These are phyloP conservation scores for Euplexia lucipara DNA, from an alignment of 2,888 invertebrate genomes.

Conservation along the genomic window DNA sequence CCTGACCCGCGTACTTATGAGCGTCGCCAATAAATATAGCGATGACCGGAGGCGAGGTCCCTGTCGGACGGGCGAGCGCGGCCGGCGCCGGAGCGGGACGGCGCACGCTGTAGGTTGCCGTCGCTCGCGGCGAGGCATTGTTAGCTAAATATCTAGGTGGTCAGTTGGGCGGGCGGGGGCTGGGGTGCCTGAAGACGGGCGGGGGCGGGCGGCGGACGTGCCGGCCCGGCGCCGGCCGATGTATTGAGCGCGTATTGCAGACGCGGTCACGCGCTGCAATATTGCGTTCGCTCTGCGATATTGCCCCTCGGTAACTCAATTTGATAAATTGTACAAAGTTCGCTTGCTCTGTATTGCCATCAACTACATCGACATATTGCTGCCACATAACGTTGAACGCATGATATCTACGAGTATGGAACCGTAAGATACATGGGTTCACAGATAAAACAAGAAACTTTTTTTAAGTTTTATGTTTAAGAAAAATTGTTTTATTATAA, in stretches of 20 bases:
- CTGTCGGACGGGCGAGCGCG: constrained; percentile 73
- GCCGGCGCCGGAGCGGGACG: constrained; percentile 78
- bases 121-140: constrained; percentile 87
- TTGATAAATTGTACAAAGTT: constrained; percentile 90
- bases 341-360: constrained; percentile 83
- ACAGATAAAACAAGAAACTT: neutral
- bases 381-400: constrained; percentile 56
- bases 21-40: constrained; percentile 91
- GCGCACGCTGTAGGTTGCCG: constrained; percentile 76
- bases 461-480: neutral
- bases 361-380: constrained; percentile 79
- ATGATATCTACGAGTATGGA: constrained; percentile 2
- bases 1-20: constrained; percentile 91
- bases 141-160: constrained; percentile 91
- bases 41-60: constrained; percentile 88
- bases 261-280: constrained; percentile 91
- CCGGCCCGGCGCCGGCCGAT: constrained; percentile 89
- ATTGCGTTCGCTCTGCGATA: constrained; percentile 90
- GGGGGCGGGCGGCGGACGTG: constrained; percentile 86
- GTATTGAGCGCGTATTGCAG: constrained; percentile 91
- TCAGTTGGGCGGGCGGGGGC: constrained; percentile 86
- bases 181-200: constrained; percentile 79
- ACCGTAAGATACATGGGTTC: neutral
- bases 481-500: too few relatives aligned
- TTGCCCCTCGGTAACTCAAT: constrained; percentile 90